These are phyloP conservation scores for Terebella lapidaria DNA, from an alignment of 2,888 invertebrate genomes.

Conservation along the genomic window DNA sequence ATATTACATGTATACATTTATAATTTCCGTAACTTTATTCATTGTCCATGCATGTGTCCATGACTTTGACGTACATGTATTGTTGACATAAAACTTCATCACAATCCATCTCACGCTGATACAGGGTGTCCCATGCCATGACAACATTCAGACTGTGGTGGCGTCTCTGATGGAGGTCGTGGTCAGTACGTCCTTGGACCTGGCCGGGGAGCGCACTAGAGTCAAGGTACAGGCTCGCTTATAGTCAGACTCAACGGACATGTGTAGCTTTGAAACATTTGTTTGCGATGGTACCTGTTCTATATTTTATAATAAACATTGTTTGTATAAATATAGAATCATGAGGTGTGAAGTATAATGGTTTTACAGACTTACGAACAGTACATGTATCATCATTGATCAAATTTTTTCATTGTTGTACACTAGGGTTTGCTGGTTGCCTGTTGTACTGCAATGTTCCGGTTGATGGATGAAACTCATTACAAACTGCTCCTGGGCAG, in stretches of 20 bases:
- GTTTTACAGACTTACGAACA: background rate
- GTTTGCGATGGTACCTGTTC: background rate
- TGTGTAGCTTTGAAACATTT: background rate
- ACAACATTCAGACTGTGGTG: constrained; percentile 57
- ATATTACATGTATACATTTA: no score
- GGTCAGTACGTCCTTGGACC: constrained; percentile 57
- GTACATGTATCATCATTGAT: background rate
- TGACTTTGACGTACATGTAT: background rate
- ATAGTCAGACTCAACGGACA: no score
- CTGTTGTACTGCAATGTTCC: constrained; percentile 77
- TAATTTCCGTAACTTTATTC: no score
- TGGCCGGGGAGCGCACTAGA: background rate
- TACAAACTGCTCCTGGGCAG: constrained; percentile 80
- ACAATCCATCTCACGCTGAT: no score
- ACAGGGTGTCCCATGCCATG: background rate
- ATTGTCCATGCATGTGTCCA: background rate
- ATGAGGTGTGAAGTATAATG: background rate
- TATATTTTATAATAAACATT: background rate
- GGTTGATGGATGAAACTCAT: constrained; percentile 80
- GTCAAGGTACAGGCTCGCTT: background rate
- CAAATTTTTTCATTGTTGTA: no score
- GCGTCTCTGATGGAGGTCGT: constrained; percentile 76
- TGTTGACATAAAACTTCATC: background rate
- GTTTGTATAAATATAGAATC: background rate
- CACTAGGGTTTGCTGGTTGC: constrained; percentile 70